A percentile compares a stretch with the other conserved stretches of the same genome.
phyloP scores from a whole-genome alignment of 37 sponge, comb jelly and placozoan genomes.

The Diacarnus erythraeanus region DNA sequence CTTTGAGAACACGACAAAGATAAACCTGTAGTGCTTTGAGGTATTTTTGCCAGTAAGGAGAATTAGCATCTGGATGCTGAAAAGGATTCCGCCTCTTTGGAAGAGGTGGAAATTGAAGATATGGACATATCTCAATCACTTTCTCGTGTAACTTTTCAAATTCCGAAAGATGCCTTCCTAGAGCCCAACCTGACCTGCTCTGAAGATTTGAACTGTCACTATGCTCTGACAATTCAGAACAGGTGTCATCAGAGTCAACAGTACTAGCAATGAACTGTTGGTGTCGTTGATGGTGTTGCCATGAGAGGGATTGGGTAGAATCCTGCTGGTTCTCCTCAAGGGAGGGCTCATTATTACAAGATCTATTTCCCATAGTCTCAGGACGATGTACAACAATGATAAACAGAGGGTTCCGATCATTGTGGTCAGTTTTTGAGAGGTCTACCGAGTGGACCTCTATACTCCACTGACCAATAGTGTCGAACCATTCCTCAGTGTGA shows the following conservation, averaged over 20 bases:
- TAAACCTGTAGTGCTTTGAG: conserved; percentile 47
- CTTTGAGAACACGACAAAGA: conserved; percentile 34
- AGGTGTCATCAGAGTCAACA: conserved; percentile 6
- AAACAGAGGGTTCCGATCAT: conserved; percentile 55
- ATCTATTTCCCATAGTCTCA: not conserved
- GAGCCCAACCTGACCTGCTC: conserved; percentile 74
- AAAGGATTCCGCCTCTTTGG: conserved; percentile 39
- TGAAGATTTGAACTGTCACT: not conserved
- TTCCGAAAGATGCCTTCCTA: conserved; percentile 63
- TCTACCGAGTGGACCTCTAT: conserved; percentile 54
- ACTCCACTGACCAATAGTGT: conserved; percentile 61
- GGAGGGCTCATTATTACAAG: not conserved
- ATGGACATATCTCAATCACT: conserved; percentile 42
- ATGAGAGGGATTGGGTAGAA: not conserved
- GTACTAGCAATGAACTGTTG: not conserved
- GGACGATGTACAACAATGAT: conserved; percentile 57
- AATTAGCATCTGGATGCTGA: conserved; percentile 16
- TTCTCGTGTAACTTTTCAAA: conserved; percentile 79
- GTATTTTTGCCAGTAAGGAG: conserved; percentile 61
- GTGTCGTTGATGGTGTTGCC: not conserved
- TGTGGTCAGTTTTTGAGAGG: conserved; percentile 21
- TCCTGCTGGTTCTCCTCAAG: not conserved
- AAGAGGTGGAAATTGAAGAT: conserved; percentile 45
- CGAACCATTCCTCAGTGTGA: conserved; percentile 76
- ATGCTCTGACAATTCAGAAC: not conserved